Evolutionary conservation across 2,113 vertebrate genomes (phyloP).

Genomic region (Sarotherodon lohbergeri): DNA sequence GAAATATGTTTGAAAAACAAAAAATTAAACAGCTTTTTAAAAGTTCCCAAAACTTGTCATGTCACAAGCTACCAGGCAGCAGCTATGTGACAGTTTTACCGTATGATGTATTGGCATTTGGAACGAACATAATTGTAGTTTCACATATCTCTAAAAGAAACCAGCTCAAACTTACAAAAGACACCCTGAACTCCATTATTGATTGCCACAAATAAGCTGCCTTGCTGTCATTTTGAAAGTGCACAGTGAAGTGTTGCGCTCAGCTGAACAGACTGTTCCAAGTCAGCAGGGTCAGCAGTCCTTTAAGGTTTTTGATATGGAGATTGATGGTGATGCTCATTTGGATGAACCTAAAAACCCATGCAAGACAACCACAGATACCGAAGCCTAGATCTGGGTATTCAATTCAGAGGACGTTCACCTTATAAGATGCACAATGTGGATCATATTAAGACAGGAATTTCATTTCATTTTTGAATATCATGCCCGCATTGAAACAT

Average conservation of each 20-base stretch:
- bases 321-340: slow-evolving; percentile 8
- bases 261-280: background rate
- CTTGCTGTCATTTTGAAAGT: background rate
- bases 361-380: background rate
- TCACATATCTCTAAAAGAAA: background rate
- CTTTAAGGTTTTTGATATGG: background rate
- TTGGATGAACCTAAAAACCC: background rate
- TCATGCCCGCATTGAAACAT: background rate
- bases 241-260: background rate
- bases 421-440: background rate
- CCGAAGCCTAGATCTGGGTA: background rate
- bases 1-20: background rate
- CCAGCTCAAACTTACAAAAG: background rate
- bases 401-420: background rate
- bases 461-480: background rate
- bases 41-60: background rate
- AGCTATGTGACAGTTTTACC: background rate
- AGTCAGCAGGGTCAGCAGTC: slow-evolving; percentile 6
- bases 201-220: slow-evolving; percentile 11
- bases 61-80: background rate
- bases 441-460: background rate
- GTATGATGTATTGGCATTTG: background rate
- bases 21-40: background rate
- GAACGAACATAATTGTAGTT: background rate
- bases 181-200: background rate